These are phyloP conservation scores for Pontoporia blainvillei DNA, from an alignment of 2,113 vertebrate species.

Conservation along the genomic window DNA sequence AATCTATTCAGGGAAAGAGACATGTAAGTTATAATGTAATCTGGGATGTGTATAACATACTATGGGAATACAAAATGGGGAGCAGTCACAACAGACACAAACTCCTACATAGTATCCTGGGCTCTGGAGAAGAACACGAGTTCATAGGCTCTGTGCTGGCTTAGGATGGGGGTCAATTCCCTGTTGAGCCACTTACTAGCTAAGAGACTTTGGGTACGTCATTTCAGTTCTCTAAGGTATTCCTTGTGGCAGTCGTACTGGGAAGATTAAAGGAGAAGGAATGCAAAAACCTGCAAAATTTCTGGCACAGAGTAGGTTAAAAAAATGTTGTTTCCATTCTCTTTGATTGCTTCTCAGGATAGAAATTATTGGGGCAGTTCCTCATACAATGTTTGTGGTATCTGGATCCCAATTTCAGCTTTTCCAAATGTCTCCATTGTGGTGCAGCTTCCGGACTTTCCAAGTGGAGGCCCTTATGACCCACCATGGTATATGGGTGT, in stretches of 20 bases:
- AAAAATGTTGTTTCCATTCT: background rate
- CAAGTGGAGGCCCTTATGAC: background rate
- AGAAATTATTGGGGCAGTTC: background rate
- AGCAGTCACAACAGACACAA: background rate
- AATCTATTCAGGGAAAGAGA: background rate
- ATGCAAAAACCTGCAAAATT: background rate
- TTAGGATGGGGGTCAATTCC: background rate
- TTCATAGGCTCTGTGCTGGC: background rate
- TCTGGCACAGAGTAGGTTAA: background rate
- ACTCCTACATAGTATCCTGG: background rate
- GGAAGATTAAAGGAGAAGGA: background rate
- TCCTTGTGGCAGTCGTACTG: background rate
- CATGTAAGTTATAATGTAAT: background rate
- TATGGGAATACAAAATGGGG: background rate
- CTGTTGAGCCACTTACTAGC: background rate
- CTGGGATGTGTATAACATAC: background rate
- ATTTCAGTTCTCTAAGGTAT: background rate
- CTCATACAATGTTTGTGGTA: background rate
- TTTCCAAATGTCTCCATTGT: background rate
- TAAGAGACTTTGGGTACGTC: background rate
- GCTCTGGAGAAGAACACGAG: background rate
- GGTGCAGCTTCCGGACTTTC: background rate
- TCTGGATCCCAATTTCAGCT: background rate
- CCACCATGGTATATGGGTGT: fast-evolving
- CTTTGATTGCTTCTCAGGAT: background rate